Percentiles rank a stretch among this genome's conserved stretches.
Evolutionary conservation across 2,888 invertebrate genomes (phyloP).

Genomic region (Rhagonycha fulva): DNA sequence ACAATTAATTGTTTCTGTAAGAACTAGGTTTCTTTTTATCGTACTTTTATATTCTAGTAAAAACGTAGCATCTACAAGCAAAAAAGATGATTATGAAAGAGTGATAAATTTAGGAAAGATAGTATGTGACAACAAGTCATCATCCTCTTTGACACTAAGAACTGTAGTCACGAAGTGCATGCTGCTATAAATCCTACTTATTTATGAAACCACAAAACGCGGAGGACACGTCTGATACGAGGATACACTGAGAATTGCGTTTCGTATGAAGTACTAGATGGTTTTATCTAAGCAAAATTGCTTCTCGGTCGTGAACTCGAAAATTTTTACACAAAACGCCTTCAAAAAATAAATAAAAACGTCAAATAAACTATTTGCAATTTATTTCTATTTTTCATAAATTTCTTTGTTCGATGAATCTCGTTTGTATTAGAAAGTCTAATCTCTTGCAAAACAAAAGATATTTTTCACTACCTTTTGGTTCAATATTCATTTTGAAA

Average conservation of each 20-base stretch:
- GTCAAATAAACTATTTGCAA: slow-evolving; percentile 6
- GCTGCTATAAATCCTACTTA: slow-evolving; percentile 55
- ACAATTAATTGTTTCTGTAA: not conserved
- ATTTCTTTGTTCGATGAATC: not conserved
- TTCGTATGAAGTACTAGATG: slow-evolving; percentile 36
- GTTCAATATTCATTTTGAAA: not conserved
- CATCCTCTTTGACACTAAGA: slow-evolving; percentile 47
- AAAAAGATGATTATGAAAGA: slow-evolving; percentile 25
- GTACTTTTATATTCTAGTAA: slow-evolving; percentile 4
- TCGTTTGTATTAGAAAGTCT: not conserved
- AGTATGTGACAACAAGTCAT: slow-evolving; percentile 49
- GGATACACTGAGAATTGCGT: slow-evolving; percentile 42
- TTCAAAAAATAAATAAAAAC: slow-evolving; percentile 3
- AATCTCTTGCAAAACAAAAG: not conserved
- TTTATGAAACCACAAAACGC: slow-evolving; percentile 52
- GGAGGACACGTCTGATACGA: slow-evolving; percentile 46
- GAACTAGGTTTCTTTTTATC: slow-evolving; percentile 12
- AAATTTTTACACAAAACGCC: slow-evolving; percentile 7
- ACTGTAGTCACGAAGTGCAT: slow-evolving; percentile 53
- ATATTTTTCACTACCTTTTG: not conserved
- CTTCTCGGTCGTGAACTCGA: slow-evolving; percentile 20
- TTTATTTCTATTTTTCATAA: not conserved
- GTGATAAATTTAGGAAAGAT: slow-evolving; percentile 38
- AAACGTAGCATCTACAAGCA: slow-evolving; percentile 5
- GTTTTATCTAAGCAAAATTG: slow-evolving; percentile 34